Evolutionary conservation across 2,888 invertebrate species (phyloP).

Genomic region (Hybos culiciformis): DNA sequence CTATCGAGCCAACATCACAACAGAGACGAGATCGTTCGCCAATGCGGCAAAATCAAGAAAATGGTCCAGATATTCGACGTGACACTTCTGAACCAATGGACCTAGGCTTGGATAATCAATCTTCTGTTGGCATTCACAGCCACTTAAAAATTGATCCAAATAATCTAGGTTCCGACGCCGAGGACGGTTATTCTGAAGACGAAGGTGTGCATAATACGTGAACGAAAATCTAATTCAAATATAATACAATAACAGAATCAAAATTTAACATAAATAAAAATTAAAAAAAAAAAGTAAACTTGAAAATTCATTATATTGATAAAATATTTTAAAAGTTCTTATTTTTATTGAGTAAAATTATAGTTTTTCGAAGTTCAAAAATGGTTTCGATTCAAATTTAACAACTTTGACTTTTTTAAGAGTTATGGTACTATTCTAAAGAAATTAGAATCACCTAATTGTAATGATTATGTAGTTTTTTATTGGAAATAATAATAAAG

Average conservation of each 20-base stretch:
- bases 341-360: too few species aligned
- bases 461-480: too few species aligned
- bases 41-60: conserved; percentile 11
- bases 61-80: conserved; percentile 24
- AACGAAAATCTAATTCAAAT: conserved; percentile 8
- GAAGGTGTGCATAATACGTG: conserved; percentile 34
- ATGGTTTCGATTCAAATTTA: too few species aligned
- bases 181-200: conserved; percentile 35
- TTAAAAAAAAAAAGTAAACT: too few species aligned
- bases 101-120: conserved; percentile 28
- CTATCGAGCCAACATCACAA: conserved; percentile 26
- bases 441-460: too few species aligned
- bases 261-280: neutral
- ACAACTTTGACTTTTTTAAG: too few species aligned
- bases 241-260: neutral
- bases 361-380: too few species aligned
- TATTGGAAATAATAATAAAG: too few species aligned
- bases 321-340: too few species aligned
- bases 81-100: conserved; percentile 35
- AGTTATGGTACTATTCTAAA: too few species aligned
- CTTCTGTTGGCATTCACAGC: conserved; percentile 31
- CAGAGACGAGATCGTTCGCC: conserved; percentile 21
- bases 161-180: conserved; percentile 23
- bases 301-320: too few species aligned
- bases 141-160: conserved; percentile 14